A percentile compares a stretch with the other conserved stretches of the same genome.
Evolutionary conservation across 2,113 vertebrate species (phyloP).

Genomic region (Tautogolabrus adspersus): DNA sequence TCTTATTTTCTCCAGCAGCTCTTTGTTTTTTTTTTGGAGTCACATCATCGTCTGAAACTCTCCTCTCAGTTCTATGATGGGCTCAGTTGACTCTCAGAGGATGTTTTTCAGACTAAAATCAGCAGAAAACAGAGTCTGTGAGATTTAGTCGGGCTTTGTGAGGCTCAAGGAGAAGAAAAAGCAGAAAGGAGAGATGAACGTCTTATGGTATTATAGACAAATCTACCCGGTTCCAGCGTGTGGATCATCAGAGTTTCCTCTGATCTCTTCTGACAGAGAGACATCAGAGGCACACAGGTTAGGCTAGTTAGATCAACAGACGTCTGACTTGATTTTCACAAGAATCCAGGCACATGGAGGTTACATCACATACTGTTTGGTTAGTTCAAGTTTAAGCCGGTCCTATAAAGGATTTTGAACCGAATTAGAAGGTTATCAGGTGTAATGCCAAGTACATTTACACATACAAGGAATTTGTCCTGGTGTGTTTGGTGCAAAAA

Average conservation of each 20-base stretch:
- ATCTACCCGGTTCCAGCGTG: conserved; percentile 21
- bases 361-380: not conserved
- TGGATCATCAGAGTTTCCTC: conserved; percentile 11
- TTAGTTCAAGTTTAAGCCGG: not conserved
- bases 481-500: too few species aligned
- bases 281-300: conserved; percentile 1
- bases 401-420: not conserved
- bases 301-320: not conserved
- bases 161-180: conserved; percentile 21
- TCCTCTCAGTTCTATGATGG: not conserved
- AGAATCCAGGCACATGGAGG: not conserved
- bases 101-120: conserved; percentile 32
- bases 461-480: too few species aligned
- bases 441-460: not conserved
- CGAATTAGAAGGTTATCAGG: not conserved
- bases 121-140: not conserved
- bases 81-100: not conserved
- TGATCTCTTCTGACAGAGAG: conserved; percentile 40
- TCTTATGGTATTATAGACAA: conserved; percentile 54
- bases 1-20: conserved; percentile 4
- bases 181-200: conserved; percentile 22
- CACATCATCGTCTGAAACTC: conserved; percentile 2
- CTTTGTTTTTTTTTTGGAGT: not conserved
- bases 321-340: not conserved
- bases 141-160: conserved; percentile 53